phyloP scores from a whole-genome alignment of 2,797 vertebrate species.

The Sebastes nivosus region DNA sequence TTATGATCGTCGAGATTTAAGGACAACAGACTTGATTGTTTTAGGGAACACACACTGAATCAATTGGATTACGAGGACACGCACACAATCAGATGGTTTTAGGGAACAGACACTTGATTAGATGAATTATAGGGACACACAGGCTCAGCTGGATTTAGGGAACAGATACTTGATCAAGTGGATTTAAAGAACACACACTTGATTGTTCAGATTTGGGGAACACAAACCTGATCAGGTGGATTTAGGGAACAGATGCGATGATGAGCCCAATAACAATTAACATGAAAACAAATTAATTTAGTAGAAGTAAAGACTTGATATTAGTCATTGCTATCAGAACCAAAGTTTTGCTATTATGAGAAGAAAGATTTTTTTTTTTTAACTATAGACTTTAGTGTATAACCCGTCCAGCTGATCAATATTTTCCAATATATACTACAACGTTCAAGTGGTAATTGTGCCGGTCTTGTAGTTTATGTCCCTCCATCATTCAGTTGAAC shows the following conservation, averaged over 20 bases:
- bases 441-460: neutral
- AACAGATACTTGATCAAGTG: fast-evolving
- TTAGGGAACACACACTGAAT: neutral
- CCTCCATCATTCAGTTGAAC: neutral
- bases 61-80: neutral
- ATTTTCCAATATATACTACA: neutral
- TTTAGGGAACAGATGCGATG: neutral
- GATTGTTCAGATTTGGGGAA: neutral
- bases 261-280: neutral
- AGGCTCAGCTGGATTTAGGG: neutral
- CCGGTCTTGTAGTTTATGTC: neutral
- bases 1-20: neutral
- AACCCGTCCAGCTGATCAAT: neutral
- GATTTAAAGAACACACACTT: neutral
- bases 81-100: neutral
- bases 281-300: neutral
- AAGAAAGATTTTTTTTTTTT: neutral
- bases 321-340: neutral
- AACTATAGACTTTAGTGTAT: neutral
- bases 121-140: neutral
- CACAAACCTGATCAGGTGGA: neutral
- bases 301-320: neutral
- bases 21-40: neutral
- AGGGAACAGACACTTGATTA: neutral
- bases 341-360: neutral